Percentiles rank a stretch among this genome's conserved stretches.
Evolutionary conservation across 2,888 invertebrate genomes (phyloP).

Genomic region (Euzetes globulus): DNA sequence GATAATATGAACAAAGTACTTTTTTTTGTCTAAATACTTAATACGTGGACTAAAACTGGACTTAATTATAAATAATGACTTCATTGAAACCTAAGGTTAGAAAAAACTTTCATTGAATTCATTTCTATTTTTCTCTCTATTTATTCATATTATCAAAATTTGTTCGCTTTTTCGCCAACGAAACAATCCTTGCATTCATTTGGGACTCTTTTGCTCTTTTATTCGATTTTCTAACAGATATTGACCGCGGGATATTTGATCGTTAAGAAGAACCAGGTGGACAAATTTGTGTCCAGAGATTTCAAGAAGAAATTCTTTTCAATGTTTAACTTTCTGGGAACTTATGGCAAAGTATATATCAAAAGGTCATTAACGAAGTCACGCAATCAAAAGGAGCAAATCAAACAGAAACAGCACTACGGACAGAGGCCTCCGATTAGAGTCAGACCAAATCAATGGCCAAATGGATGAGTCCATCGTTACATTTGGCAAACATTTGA

Average conservation of each 20-base stretch:
- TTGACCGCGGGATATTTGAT: slow-evolving; percentile 7
- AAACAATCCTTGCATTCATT: too few relatives aligned
- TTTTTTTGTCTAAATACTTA: too few relatives aligned
- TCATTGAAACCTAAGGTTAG: neutral
- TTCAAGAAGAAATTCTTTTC: slow-evolving; percentile 13
- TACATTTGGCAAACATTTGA: too few relatives aligned
- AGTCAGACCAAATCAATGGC: slow-evolving; percentile 1
- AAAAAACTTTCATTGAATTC: neutral
- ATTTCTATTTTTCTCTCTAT: neutral
- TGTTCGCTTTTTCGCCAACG: too few relatives aligned
- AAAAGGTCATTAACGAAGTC: neutral
- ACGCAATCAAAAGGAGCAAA: neutral
- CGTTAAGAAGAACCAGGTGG: slow-evolving; percentile 19
- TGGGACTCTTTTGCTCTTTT: too few relatives aligned
- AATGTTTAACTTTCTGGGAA: slow-evolving; percentile 10
- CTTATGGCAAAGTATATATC: slow-evolving; percentile 3
- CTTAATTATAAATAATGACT: neutral
- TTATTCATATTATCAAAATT: slow-evolving; percentile 18
- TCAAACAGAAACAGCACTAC: neutral
- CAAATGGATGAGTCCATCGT: too few relatives aligned
- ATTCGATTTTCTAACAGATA: neutral
- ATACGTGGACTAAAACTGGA: too few relatives aligned
- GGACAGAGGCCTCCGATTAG: neutral
- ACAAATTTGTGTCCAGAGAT: slow-evolving; percentile 10
- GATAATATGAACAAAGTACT: neutral